Base-by-base conservation (phyloP, 2,888 invertebrate species). In the Monoplex corrugatus region DNA sequence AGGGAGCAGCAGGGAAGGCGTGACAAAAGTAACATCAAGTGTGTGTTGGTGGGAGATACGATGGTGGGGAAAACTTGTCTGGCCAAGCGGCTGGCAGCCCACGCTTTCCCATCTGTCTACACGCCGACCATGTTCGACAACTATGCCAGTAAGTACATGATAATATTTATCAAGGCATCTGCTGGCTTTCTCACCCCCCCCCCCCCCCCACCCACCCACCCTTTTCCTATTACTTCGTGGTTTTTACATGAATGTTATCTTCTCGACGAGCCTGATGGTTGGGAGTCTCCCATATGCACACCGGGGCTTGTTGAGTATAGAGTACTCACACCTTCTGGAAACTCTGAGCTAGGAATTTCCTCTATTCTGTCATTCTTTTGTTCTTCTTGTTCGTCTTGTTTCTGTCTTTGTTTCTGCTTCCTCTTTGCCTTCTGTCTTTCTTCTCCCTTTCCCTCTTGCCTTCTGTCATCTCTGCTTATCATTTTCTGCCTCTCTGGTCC, bases 41-140 rank as follows among this genome's bases (percentile, higher is more conserved):
- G 94, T 92, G 94, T 94, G n/a, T 86, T 94, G 72, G 93, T 94
- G 50, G 94, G 94, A 32, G 94, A 94, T 87, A 90, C 93, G 28
- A 93, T 92, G 80, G 93, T 93, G 63, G 94, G 94, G 28, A 94
- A 94, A 88, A 92, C 93, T 16, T 92, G 92, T 84, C 89, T 94
- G 43, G 94, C 94, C 19, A 90, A 92, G 32, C 89, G 94, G 57
- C 90, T 94, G 23, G 93, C 94, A 13, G 91, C 93, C 2, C 90
- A 93, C 72, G 93, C 92, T 6, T 94, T 93, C 87, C 93, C 91
- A 35, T 91, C 91, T 68, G 94, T 94, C 84, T 94, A 94, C 87
- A 92, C 90, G 43, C 94, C 94, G 10, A 94, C 94, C 0, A 90
- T 93, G 82, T 94, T 94, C 87, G 94, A 94, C 89, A 94, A 94